Evolutionary conservation across 2,113 vertebrate species (phyloP).

Genomic region (Chionomys nivalis): DNA sequence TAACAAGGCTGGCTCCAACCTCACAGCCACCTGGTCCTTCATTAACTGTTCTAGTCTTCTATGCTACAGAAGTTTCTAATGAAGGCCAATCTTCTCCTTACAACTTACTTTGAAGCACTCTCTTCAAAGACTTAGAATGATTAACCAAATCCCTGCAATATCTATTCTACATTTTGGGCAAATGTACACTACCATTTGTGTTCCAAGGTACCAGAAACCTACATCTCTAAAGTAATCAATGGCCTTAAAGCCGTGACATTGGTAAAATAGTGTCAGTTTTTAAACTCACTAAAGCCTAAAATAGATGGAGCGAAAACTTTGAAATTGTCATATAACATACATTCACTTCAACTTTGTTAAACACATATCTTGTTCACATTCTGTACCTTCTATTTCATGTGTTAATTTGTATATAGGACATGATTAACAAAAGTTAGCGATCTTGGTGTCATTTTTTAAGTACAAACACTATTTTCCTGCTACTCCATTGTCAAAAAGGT

Average conservation of each 20-base stretch:
- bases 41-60: neutral
- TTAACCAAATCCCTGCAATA: neutral
- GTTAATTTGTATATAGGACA: neutral
- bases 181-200: neutral
- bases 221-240: neutral
- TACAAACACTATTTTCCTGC: neutral
- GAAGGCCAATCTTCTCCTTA: neutral
- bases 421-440: neutral
- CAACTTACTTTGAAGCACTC: neutral
- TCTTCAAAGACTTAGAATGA: neutral
- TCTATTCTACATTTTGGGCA: neutral
- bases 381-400: neutral
- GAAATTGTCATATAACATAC: neutral
- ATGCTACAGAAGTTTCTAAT: neutral
- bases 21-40: neutral
- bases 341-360: neutral
- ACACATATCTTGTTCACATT: neutral
- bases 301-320: neutral
- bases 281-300: neutral
- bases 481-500: neutral
- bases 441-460: neutral
- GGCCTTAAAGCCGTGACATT: no score
- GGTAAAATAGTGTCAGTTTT: neutral
- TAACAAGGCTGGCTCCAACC: neutral
- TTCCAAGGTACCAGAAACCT: neutral